These are phyloP conservation scores for Silvanus unidentatus DNA, from an alignment of 2,888 invertebrate species.

Conservation along the genomic window DNA sequence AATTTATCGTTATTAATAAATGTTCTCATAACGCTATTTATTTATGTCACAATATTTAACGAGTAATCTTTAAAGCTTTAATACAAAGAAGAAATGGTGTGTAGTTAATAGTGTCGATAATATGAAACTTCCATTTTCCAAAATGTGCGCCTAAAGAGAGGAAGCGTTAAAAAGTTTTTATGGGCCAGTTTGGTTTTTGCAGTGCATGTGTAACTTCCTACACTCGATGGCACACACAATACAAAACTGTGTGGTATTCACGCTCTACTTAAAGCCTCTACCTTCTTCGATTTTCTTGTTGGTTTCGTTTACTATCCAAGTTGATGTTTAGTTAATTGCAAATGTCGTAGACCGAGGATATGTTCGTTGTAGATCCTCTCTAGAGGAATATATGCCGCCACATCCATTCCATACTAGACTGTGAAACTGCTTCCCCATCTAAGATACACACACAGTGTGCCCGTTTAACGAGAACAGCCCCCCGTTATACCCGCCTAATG, in stretches of 20 bases:
- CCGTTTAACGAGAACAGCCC: conserved; percentile 3
- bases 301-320: conserved; percentile 20
- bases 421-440: not conserved
- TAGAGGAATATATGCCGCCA: conserved; percentile 4
- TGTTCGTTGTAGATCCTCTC: conserved; percentile 5
- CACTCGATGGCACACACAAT: too few species aligned
- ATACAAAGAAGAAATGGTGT: too few species aligned
- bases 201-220: too few species aligned
- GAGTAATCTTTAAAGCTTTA: too few species aligned
- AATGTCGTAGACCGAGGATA: conserved; percentile 12
- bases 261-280: conserved; percentile 15
- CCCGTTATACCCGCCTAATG: conserved; percentile 11
- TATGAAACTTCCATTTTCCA: too few species aligned
- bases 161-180: too few species aligned
- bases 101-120: too few species aligned
- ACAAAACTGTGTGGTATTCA: conserved; percentile 6
- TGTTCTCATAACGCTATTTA: too few species aligned
- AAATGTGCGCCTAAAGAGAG: too few species aligned
- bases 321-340: conserved; percentile 28
- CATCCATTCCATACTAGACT: not conserved
- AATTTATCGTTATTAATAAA: conserved; percentile 13
- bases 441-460: not conserved
- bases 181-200: too few species aligned
- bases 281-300: conserved; percentile 13
- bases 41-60: too few species aligned